These are phyloP conservation scores for Ormyrus pomaceus DNA, from an alignment of 2,888 invertebrate species.

Conservation along the genomic window DNA sequence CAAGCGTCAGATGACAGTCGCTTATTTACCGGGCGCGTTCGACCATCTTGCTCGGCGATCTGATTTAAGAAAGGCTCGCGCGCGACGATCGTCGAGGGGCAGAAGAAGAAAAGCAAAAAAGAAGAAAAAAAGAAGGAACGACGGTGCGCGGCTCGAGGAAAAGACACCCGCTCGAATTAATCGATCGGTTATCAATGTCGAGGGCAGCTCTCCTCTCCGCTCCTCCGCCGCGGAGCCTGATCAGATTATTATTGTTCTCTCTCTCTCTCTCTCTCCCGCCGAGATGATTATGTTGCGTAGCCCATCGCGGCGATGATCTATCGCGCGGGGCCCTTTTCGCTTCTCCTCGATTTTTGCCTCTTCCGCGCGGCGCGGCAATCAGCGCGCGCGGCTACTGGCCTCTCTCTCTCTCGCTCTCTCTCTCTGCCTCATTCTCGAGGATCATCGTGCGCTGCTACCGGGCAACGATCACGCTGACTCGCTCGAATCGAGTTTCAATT, in stretches of 20 bases:
- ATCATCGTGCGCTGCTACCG: no score
- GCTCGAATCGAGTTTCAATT: no score
- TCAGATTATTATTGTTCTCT: neutral
- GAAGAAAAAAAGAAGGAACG: neutral
- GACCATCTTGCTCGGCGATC: slow-evolving; percentile 73
- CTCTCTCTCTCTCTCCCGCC: neutral
- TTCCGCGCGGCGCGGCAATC: no score
- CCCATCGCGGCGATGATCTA: no score
- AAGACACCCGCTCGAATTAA: slow-evolving; percentile 66
- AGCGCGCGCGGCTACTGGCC: no score
- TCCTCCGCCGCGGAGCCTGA: neutral
- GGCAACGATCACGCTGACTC: no score
- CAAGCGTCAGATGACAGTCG: slow-evolving; percentile 75
- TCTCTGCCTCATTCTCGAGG: no score
- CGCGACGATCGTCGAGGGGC: slow-evolving; percentile 53
- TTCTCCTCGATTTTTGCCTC: no score
- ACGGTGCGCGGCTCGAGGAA: slow-evolving; percentile 41
- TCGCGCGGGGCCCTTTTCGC: no score
- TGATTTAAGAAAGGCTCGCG: slow-evolving; percentile 70
- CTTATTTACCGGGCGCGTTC: slow-evolving; percentile 73
- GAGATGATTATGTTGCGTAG: no score
- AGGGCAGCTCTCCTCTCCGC: neutral
- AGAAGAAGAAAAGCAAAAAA: no score
- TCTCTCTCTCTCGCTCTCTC: no score
- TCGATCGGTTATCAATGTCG: slow-evolving; percentile 70